phyloP scores from a whole-genome alignment of 35 echinoderm and acorn worm species.

The Heliocidaris erythrogramma region DNA sequence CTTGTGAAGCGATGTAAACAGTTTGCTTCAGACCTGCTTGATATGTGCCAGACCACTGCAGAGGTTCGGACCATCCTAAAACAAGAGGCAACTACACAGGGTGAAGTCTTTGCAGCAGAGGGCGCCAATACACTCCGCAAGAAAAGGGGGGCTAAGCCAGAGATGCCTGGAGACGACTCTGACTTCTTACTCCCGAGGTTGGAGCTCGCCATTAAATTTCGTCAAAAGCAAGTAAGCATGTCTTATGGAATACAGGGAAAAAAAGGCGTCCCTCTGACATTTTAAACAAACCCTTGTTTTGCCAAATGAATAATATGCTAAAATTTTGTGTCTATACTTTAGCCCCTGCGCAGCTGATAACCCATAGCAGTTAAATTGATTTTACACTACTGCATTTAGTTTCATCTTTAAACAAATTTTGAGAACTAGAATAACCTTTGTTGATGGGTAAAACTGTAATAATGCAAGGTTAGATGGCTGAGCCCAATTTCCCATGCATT shows the following conservation, averaged over 20 bases:
- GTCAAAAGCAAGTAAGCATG: slow-evolving; percentile 82
- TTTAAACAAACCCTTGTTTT: no score
- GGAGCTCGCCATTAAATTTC: slow-evolving; percentile 78
- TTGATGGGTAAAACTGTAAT: no score
- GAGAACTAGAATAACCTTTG: no score
- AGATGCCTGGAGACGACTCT: neutral
- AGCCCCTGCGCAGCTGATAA: no score
- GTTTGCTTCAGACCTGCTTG: slow-evolving; percentile 92
- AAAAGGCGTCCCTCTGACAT: no score
- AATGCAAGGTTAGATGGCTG: no score
- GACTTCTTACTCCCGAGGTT: slow-evolving; percentile 62
- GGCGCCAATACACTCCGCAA: slow-evolving; percentile 37
- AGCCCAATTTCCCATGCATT: no score
- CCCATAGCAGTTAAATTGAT: no score
- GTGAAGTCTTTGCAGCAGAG: slow-evolving; percentile 32
- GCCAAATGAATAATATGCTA: no score
- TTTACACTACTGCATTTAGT: no score
- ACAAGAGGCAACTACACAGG: slow-evolving; percentile 64
- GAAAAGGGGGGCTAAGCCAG: neutral
- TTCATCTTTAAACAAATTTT: no score
- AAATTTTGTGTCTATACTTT: no score
- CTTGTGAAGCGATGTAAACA: slow-evolving; percentile 84
- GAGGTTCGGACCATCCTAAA: slow-evolving; percentile 89
- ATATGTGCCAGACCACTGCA: slow-evolving; percentile 94
- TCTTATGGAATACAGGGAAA: neutral